Base-by-base conservation (phyloP, 2,888 invertebrate genomes). In the Pseudococcus longispinus region DNA sequence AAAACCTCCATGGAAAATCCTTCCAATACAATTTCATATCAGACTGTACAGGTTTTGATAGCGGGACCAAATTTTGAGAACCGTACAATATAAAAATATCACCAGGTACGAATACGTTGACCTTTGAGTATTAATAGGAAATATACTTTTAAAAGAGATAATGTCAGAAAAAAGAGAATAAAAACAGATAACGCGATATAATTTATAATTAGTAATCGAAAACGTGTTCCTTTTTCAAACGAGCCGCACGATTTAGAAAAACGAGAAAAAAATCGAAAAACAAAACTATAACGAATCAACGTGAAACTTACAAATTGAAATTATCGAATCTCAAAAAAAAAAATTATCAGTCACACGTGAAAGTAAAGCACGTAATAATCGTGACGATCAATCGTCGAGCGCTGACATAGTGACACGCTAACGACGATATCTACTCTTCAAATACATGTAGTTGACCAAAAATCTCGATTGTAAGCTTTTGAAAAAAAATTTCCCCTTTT, bases 401-500 rank as follows among this genome's bases (percentile, higher is more conserved):
- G n/a, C 23, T 42, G 77, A 42, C 77, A 77, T 77, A 77, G 42
- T 77, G 77, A 77, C 77, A 77, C 60, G 60, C 8, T 74, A 13
- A 60, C 60, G 23, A 60, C 60, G 60, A 20, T 23, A 60, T 60
- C 60, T 60, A 60, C 60, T 23, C 15, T 77, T 20, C 20, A 26
- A 37, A 37, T 77, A 20, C 60, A 11, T 18, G 42, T 77, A 37
- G 77, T 37, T 77, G 77, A 42, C 77, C 77, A 77, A 20, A 77
- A 77, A 77, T 77, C 42, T 29, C 32, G 29, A 74, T 74, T 15
- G 70, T n/a, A 23, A 29, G 29, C 32, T 74, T 77, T 77, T 29
- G 77, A 77, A 32, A 74, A n/a, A 60, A 60, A 60, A 5, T 74
- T 74, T 74, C 74, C 74, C 74, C 74, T 74, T 74, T 74, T 74